A percentile compares a stretch with the other conserved stretches of the same genome.
Conservation (phyloP, 2,888 invertebrate genomes). For the Coleophora deauratella region DNA sequence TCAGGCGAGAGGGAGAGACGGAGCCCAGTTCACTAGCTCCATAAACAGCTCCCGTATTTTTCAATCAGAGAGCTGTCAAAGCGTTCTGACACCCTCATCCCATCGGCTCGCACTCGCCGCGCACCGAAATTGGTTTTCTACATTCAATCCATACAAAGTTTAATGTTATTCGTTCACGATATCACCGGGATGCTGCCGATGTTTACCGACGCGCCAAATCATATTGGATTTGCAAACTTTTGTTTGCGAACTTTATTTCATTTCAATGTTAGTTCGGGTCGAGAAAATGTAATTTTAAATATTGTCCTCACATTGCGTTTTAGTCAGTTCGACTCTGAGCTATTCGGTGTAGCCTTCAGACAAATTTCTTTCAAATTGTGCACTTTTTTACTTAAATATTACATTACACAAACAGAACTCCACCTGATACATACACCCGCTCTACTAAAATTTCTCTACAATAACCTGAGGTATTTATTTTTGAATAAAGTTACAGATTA, state of each 20-base stretch:
- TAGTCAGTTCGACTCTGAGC: too few species aligned
- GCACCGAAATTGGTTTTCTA: conserved; percentile 75
- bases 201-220: conserved; percentile 74
- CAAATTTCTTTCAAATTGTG: too few species aligned
- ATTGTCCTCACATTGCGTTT: conserved; percentile 35
- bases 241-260: conserved; percentile 74
- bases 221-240: conserved; percentile 75
- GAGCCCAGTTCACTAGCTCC: conserved; percentile 54
- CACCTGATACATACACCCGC: too few species aligned
- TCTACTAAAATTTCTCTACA: too few species aligned
- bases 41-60: conserved; percentile 76
- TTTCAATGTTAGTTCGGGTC: conserved; percentile 69
- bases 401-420: too few species aligned
- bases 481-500: conserved; percentile 66
- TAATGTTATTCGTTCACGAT: conserved; percentile 75
- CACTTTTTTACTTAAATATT: too few species aligned
- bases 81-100: conserved; percentile 76
- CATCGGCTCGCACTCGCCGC: conserved; percentile 73
- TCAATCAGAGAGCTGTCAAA: conserved; percentile 78
- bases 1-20: too few species aligned
- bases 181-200: conserved; percentile 74
- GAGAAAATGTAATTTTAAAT: conserved; percentile 66
- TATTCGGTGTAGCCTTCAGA: too few species aligned
- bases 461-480: too few species aligned
- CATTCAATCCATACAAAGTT: conserved; percentile 76